Evolutionary conservation across 2,113 vertebrate genomes (phyloP).

Genomic region (Sula dactylatra): DNA sequence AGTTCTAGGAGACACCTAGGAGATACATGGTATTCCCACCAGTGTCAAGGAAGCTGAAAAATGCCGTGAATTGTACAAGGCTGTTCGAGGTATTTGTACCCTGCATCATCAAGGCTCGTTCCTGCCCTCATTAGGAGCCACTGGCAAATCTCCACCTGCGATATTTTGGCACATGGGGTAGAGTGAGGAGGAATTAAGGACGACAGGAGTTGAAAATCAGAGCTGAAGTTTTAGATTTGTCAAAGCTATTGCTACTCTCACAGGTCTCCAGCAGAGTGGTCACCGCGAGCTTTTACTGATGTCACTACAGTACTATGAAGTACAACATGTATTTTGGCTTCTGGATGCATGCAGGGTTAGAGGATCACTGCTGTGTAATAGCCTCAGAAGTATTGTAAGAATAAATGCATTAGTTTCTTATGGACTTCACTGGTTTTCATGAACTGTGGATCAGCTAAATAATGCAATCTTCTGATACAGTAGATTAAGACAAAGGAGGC

Average conservation of each 20-base stretch:
- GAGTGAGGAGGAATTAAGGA: not conserved
- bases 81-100: not conserved
- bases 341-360: not conserved
- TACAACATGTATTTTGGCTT: not conserved
- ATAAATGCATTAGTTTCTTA: not conserved
- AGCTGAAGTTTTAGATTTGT: not conserved
- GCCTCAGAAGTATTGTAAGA: not conserved
- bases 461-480: not conserved
- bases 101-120: not conserved
- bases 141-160: not conserved
- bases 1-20: not conserved
- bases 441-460: not conserved
- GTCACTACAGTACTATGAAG: not conserved
- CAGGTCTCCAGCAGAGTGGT: not conserved
- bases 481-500: constrained; percentile 23
- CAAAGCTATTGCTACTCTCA: not conserved
- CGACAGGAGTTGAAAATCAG: not conserved
- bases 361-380: not conserved
- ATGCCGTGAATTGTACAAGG: not conserved
- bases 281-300: not conserved
- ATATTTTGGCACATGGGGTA: rapidly evolving
- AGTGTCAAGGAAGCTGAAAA: not conserved
- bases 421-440: not conserved
- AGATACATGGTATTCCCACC: not conserved
- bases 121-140: not conserved